Evolutionary conservation across 2,888 invertebrate species (phyloP), one percentile per base, ranked within the genome.

Genomic region (Listrodromus nycthemerus): DNA sequence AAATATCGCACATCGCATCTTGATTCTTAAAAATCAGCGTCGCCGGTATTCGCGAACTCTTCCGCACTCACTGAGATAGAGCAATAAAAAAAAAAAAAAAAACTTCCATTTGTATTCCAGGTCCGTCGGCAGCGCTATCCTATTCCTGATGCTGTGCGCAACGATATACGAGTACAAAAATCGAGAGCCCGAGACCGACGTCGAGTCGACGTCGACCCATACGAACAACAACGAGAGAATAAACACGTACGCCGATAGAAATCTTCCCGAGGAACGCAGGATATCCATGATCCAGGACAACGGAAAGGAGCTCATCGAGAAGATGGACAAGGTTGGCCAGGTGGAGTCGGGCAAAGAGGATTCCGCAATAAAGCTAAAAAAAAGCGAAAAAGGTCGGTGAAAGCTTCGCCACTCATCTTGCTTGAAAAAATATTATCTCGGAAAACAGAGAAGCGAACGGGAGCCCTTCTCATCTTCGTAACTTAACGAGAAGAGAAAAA

Each of bases 101-200:
- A 1, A 7, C 37, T 6, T 10, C 63, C n/a, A 55, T 41, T 55
- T 63, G 77, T 66, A 71, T 90, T 93, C 58, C 94, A 96, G 96
- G 84, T 94, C 95, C 2, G 94, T 95, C 63, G 93, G 94, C 79
- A 87, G 94, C 5, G 87, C 94, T 10, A 94, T 95, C 19, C 86
- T 94, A 0, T 89, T 95, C 8, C 91, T 96, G 88, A 95, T 96
- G 94, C 91, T 96, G 73, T 92, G 94, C 74, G 95, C 96, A 1
- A 96, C 96, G 0, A 90, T 95, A 52, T 96, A 96, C 91, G 96
- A 97, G 93, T 94, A 96, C 91, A 94, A 94, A 88, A 94, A 95
- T 50, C 94, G 94, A 83, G 91, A 95, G 74, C 94, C 94, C 88
- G 90, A 94, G 33, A 92, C 91, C 65, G 94, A 94, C 89, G 92